These are phyloP conservation scores for Lepidurus couesii DNA, from an alignment of 1,140 invertebrate genomes.

Conservation along the genomic window DNA sequence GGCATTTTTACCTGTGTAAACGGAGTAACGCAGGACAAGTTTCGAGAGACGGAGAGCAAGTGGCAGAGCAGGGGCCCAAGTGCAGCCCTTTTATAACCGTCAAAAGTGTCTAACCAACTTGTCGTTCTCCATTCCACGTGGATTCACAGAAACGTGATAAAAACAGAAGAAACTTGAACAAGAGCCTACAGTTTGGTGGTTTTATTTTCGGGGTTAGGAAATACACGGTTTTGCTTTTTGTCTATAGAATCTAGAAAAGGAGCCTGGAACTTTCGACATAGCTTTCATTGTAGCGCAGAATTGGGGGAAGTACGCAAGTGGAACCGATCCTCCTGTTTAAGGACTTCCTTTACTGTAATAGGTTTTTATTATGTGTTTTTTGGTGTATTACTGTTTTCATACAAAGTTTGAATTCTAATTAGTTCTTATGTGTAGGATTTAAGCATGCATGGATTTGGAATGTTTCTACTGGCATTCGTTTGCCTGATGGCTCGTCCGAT, in stretches of 20 bases:
- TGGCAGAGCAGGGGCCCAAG: not conserved
- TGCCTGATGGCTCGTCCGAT: constrained; percentile 9
- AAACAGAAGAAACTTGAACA: not conserved
- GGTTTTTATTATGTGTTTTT: too few species aligned
- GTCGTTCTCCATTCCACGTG: not conserved
- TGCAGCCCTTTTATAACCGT: not conserved
- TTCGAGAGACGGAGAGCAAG: not conserved
- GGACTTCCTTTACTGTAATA: too few species aligned
- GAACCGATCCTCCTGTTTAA: too few species aligned
- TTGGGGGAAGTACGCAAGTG: too few species aligned
- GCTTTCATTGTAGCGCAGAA: too few species aligned
- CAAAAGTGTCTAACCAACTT: not conserved
- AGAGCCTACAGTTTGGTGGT: too few species aligned
- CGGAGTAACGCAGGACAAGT: not conserved
- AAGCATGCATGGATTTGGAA: not conserved
- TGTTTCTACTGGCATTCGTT: not conserved
- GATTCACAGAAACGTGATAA: not conserved
- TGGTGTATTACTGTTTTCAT: too few species aligned
- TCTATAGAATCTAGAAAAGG: too few species aligned
- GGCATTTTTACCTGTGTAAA: not conserved
- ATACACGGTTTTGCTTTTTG: too few species aligned
- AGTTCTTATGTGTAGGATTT: not conserved
- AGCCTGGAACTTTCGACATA: too few species aligned
- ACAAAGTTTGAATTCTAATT: not conserved
- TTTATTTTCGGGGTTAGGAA: too few species aligned